Conservation (phyloP, 2,888 invertebrate genomes). For the Calameuta pallipes region DNA sequence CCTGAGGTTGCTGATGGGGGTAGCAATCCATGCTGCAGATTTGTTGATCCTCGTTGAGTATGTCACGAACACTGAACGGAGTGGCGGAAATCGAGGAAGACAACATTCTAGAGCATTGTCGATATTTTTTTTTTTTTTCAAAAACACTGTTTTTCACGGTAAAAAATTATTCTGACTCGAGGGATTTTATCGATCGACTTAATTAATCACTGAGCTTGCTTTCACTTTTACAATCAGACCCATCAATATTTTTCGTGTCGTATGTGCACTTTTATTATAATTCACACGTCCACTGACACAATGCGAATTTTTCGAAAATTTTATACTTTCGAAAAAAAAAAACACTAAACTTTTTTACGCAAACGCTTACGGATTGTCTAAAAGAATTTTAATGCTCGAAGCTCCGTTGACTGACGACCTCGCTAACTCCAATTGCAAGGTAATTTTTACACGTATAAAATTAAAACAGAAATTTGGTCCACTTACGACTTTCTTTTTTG, state of each 20-base stretch:
- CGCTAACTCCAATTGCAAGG: background rate
- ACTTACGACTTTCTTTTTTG: background rate
- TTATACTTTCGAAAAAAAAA: background rate
- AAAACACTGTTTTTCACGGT: background rate
- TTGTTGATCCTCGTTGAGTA: constrained; percentile 60
- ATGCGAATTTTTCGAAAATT: background rate
- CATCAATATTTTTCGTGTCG: background rate
- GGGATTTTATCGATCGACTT: background rate
- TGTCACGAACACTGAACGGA: constrained; percentile 63
- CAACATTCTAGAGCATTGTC: constrained; percentile 57
- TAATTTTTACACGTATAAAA: background rate
- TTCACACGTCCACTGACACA: background rate
- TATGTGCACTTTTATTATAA: background rate
- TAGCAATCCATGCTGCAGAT: constrained; percentile 60
- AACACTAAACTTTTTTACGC: background rate
- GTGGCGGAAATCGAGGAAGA: constrained; percentile 54
- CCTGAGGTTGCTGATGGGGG: constrained; percentile 44
- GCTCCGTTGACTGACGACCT: background rate
- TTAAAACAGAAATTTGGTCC: background rate
- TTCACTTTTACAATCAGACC: background rate
- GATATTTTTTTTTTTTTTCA: background rate
- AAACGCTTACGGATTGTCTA: background rate
- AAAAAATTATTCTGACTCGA: background rate
- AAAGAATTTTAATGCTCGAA: background rate
- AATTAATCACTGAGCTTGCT: background rate